Conservation (phyloP, 2,888 invertebrate species). For the Frankliniella fusca region DNA sequence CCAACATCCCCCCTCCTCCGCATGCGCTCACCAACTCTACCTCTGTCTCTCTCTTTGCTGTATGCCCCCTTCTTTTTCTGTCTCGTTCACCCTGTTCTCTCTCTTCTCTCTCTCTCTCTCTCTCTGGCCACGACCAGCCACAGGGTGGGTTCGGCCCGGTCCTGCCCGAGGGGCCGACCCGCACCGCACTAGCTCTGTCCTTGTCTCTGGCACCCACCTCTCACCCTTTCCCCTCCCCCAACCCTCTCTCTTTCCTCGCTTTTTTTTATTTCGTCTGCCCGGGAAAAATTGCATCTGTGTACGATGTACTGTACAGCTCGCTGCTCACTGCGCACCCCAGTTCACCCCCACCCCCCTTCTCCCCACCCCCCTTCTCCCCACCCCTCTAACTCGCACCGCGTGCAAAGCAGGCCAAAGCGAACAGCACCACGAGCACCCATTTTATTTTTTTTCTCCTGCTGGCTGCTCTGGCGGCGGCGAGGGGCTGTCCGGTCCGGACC, state of each 20-base stretch:
- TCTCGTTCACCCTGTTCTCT: no score
- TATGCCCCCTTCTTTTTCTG: no score
- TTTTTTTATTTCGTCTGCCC: slow-evolving; percentile 19
- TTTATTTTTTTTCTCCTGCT: neutral
- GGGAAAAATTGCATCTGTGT: slow-evolving; percentile 26
- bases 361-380: neutral
- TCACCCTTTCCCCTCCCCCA: neutral
- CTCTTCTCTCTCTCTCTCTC: neutral
- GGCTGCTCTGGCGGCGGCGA: neutral
- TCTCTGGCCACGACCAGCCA: neutral
- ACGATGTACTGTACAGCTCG: slow-evolving; percentile 14
- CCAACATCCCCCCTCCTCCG: neutral
- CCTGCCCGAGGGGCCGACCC: neutral
- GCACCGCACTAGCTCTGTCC: slow-evolving; percentile 9
- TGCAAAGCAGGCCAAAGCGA: slow-evolving; percentile 1
- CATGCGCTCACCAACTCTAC: no score
- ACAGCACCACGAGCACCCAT: neutral
- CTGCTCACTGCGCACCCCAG: neutral
- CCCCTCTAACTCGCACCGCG: neutral
- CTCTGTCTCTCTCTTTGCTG: no score
- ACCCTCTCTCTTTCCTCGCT: neutral
- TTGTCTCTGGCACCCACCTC: neutral
- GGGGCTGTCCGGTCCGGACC: no score
- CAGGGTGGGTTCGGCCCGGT: neutral
- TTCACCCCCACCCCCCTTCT: neutral